Base-by-base conservation (phyloP, 2,797 vertebrate species). In the Sebastolobus alascanus region DNA sequence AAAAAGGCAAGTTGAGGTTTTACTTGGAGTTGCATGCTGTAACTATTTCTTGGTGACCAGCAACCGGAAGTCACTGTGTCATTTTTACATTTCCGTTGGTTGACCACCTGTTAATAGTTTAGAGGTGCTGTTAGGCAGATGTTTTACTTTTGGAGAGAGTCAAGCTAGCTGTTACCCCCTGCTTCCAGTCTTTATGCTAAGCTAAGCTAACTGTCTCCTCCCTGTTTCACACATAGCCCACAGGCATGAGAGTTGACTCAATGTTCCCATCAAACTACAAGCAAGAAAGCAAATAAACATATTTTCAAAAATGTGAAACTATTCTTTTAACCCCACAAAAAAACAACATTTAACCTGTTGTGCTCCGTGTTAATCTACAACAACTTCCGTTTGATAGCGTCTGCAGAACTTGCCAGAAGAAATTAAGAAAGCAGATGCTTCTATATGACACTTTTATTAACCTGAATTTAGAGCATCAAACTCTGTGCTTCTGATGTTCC, bases 381-480 rank as follows among this genome's bases (percentile, higher is more conserved):
- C 37, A 16, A 33, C 37, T 59, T 63, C 8, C 2, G 14, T 64
- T n/a, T 63, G 31, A 58, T 16, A 40, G 33, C 58, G 59, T 55
- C 31, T 70, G 55, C 60, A 74, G 43, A 79, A 64, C 20, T 20
- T 68, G 31, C 38, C 37, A 46, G 16, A 56, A 33, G 37, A 43
- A 69, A 35, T 52, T 11, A 68, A n/a, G 10, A 58, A 64, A 55
- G 29, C 16, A 55, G 73, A 64, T 46, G 27, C 31, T 27, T 52
- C 6, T 5, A 2, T 61, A 1, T 20, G 12, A 69, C 4, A 61
- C 54, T 67, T 78, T 40, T 20, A 72, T 79, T 43, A 59, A 84
- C 46, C 37, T 50, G 10, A 54, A 82, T 83, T 79, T 54, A 68
- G 29, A 69, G 3, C 13, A 31, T 83, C 66, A 80, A 52, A 84